Evolutionary conservation across 2,113 vertebrate species (phyloP).

Genomic region (Vicugna pacos): DNA sequence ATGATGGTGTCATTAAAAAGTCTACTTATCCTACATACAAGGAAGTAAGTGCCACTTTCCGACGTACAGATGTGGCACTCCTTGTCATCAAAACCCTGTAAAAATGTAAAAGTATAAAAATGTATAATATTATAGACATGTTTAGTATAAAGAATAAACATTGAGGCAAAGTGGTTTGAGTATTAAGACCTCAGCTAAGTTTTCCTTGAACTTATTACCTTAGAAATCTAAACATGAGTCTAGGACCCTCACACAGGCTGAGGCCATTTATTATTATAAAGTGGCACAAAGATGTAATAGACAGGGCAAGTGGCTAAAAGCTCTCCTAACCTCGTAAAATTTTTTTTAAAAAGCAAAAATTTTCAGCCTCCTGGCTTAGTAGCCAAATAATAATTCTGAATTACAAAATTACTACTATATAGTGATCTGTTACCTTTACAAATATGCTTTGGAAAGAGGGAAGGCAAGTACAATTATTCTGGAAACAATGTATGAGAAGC

Average conservation of each 20-base stretch:
- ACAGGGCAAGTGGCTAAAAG: slow-evolving; percentile 54
- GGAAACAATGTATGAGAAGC: not conserved
- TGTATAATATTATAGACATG: slow-evolving; percentile 62
- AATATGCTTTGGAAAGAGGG: not conserved
- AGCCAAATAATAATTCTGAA: slow-evolving; percentile 13
- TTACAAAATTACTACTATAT: not conserved
- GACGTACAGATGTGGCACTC: slow-evolving; percentile 33
- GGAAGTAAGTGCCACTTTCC: slow-evolving; percentile 53
- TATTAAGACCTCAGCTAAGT: slow-evolving; percentile 66
- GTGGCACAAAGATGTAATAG: slow-evolving; percentile 53
- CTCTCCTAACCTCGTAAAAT: not conserved
- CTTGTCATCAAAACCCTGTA: slow-evolving; percentile 64
- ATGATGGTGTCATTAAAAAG: slow-evolving; percentile 47
- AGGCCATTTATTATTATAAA: slow-evolving; percentile 72
- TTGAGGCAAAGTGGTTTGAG: slow-evolving; percentile 16
- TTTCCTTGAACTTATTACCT: slow-evolving; percentile 82
- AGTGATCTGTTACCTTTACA: not conserved
- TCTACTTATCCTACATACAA: slow-evolving; percentile 22
- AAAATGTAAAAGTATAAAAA: slow-evolving; percentile 75
- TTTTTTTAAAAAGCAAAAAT: not conserved
- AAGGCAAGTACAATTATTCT: not conserved
- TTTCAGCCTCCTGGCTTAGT: not conserved
- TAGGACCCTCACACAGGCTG: slow-evolving; percentile 3
- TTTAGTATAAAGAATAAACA: slow-evolving; percentile 77
- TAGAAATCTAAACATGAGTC: slow-evolving; percentile 79